Percentiles rank a stretch among this genome's conserved stretches.
Conservation (phyloP, 2,888 invertebrate genomes). For the Romanomermis culicivorax region DNA sequence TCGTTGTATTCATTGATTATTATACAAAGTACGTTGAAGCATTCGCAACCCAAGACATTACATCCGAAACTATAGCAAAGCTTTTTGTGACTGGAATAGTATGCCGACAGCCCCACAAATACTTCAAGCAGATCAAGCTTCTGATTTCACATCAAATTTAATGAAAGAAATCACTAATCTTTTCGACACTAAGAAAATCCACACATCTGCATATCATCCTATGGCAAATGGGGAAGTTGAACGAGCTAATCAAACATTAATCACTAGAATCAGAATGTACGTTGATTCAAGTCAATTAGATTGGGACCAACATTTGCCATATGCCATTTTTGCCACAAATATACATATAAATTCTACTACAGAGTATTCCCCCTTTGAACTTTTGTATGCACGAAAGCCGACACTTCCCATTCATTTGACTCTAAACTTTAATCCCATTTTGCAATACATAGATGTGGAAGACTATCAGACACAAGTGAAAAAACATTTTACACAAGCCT, state of each 20-base stretch:
- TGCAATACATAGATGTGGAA: not conserved
- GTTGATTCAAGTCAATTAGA: not conserved
- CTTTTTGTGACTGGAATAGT: not conserved
- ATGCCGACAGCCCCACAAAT: not conserved
- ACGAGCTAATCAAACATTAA: not conserved
- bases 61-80: not conserved
- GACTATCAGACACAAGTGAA: not conserved
- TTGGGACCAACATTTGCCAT: too few species aligned
- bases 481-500: not conserved
- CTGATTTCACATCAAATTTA: not conserved
- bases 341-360: too few species aligned
- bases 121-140: not conserved
- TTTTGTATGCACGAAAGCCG: not conserved
- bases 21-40: not conserved
- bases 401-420: not conserved
- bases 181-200: not conserved
- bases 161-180: not conserved
- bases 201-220: not conserved
- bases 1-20: too few species aligned
- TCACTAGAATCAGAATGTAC: not conserved
- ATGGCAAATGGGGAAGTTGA: not conserved
- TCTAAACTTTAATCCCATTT: not conserved
- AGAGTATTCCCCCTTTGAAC: not conserved
- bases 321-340: too few species aligned
- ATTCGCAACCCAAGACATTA: not conserved